Percentiles rank a stretch among this genome's conserved stretches.
phyloP scores from a whole-genome alignment of 1,140 invertebrate species.

The Drosophila nannoptera region DNA sequence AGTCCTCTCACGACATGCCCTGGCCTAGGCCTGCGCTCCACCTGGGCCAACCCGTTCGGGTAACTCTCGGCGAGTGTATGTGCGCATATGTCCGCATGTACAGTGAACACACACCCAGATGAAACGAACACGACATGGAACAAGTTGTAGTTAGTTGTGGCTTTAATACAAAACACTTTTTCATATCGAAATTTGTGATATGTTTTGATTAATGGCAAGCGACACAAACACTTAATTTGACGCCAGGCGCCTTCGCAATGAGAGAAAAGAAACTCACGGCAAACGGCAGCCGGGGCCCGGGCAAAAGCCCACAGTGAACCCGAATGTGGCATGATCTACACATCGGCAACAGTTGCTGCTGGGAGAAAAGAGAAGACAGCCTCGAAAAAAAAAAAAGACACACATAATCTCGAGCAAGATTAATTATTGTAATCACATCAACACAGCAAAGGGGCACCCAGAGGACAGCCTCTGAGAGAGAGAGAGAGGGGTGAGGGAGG shows the following conservation, averaged over 20 bases:
- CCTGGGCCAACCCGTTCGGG: not conserved
- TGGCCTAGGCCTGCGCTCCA: not conserved
- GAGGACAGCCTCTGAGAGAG: constrained; percentile 14
- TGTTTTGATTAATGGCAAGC: constrained; percentile 77
- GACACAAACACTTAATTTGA: constrained; percentile 79
- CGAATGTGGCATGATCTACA: constrained; percentile 14
- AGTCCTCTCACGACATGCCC: not conserved
- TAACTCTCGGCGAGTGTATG: not conserved
- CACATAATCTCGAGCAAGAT: constrained; percentile 73
- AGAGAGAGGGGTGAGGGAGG: constrained; percentile 21
- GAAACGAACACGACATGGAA: constrained; percentile 54
- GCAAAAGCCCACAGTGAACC: constrained; percentile 18
- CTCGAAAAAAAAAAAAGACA: constrained; percentile 16
- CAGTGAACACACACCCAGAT: constrained; percentile 53
- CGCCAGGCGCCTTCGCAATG: constrained; percentile 72
- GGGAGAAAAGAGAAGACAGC: constrained; percentile 23
- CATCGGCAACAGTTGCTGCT: constrained; percentile 47
- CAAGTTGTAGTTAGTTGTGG: constrained; percentile 64
- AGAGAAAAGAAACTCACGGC: not conserved
- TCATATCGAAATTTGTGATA: constrained; percentile 78
- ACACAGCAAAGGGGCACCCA: constrained; percentile 62
- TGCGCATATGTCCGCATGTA: not conserved
- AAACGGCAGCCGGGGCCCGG: constrained; percentile 32
- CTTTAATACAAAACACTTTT: constrained; percentile 74
- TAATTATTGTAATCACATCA: constrained; percentile 79